Base-by-base conservation (phyloP, 2,888 invertebrate species). In the Lepidonotus clava region DNA sequence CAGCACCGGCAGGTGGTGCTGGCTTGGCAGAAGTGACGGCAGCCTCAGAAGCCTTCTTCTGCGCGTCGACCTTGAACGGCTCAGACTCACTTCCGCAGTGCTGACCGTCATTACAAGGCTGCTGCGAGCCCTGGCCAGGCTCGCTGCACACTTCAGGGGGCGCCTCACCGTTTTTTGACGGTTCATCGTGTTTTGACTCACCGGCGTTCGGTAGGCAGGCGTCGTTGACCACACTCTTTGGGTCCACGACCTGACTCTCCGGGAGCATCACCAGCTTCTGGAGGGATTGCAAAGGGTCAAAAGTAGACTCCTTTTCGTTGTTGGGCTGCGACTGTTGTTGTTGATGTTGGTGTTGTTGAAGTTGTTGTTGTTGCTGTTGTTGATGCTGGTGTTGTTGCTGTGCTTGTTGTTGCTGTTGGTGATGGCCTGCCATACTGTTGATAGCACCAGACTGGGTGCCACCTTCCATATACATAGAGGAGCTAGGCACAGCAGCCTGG, bases 221-320 rank as follows among this genome's bases (percentile, higher is more conserved):
- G 88, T 93, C 93, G 89, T 91, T 92, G 21, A 93, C 92, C 85
- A 93, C 92, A 91, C 93, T 93, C 88, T 93, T 93, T 0, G 93
- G 93, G 87, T 93, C 93, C 38, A 89, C 86, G 28, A 89, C 89
- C 80, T 89, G 89, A 53, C 87, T 88, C 56, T 88, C 88, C 0
- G 88, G 87, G 28, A 87, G 41, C 88, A 88, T 87, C 18, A 88
- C 89, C 11, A 89, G 84, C 51, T 87, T 88, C 32, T 89, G 89
- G 40, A 89, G 86, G 28, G 93, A 93, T 90, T 91, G 90, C n/a
- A 93, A 87, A 21, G 93, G 93, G 85, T 91, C 88, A 87, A 87
- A 88, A 87, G 32, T 86, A 88, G 83, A 90, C 89, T 76, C 36
- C 21, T 80, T 80, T 1, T 28, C 41, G 46, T 80, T 32, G 8